Evolutionary conservation across 2,888 invertebrate species (phyloP), one percentile per base, ranked within the genome.

Genomic region (Crossocerus cetratus): DNA sequence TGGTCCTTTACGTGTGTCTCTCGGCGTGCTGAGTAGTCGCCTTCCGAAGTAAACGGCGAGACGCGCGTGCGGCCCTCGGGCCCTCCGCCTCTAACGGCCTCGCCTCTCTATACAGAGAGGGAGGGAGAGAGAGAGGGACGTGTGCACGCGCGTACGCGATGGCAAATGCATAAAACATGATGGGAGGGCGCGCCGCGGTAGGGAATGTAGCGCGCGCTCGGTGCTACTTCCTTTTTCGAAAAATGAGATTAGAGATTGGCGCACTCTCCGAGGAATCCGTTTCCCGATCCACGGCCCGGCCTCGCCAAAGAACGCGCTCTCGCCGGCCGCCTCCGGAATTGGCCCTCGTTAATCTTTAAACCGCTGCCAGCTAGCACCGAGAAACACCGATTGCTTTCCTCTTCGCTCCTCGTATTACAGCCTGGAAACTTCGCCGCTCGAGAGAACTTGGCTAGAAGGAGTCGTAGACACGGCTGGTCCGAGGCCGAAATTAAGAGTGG

Each of bases 141-240:
- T 61, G 66, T 69, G 60, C 72, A 68, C 75, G 69, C 81, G 67
- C 75, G 72, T 62, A 60, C 77, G 49, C 74, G 82, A 82, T 82
- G 80, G 82, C 80, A 65, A 82, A 82, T 82, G 82, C 82, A 82
- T 82, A 82, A 82, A 82, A 82, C 82, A 82, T 82, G 82, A 82
- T 82, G 78, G 78, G 70, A 63, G n/a, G 4, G 72, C 68, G 74
- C 72, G 77, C 80, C 82, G 80, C 77, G 77, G 82, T 78, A 77
- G 69, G 76, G 77, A 78, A 80, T 82, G 82, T 81, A 82, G 79
- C 74, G 78, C 76, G 79, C 74, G 78, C 76, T 72, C 74, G 59
- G 49, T 69, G 53, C 67, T 69, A 45, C 67, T 79, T 73, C 74
- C 76, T 82, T 80, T 81, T 80, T 69, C 66, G 76, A 78, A 80